Evolutionary conservation across 1,140 invertebrate species (phyloP).

Genomic region (Orchestia grillus): DNA sequence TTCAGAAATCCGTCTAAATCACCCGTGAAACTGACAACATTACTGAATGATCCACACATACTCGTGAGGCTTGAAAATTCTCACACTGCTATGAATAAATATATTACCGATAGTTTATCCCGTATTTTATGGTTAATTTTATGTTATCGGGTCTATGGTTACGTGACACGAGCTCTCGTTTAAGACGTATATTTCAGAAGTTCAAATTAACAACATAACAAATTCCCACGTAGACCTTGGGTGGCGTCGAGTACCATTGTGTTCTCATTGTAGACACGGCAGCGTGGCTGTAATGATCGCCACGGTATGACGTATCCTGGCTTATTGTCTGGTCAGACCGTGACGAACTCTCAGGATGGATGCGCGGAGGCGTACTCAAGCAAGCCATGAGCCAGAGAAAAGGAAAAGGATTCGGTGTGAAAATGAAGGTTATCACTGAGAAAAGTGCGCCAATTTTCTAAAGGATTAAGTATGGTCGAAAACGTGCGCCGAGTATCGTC

Average conservation of each 20-base stretch:
- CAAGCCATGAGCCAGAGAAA: neutral
- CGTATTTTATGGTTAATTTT: no score
- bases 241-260: neutral
- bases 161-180: no score
- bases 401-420: neutral
- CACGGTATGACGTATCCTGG: neutral
- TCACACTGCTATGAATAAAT: no score
- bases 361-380: neutral
- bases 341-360: neutral
- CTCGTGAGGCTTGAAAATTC: no score
- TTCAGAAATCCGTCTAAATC: no score
- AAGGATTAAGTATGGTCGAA: neutral
- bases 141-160: no score
- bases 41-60: no score
- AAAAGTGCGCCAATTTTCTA: neutral
- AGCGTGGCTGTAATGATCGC: neutral
- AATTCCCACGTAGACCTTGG: neutral
- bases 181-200: neutral
- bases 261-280: neutral
- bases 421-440: neutral
- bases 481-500: neutral
- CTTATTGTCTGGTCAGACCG: neutral
- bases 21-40: no score
- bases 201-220: neutral
- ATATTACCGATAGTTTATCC: no score